Conservation (phyloP, 2,888 invertebrate species). For the Pyrochroa serraticornis region DNA sequence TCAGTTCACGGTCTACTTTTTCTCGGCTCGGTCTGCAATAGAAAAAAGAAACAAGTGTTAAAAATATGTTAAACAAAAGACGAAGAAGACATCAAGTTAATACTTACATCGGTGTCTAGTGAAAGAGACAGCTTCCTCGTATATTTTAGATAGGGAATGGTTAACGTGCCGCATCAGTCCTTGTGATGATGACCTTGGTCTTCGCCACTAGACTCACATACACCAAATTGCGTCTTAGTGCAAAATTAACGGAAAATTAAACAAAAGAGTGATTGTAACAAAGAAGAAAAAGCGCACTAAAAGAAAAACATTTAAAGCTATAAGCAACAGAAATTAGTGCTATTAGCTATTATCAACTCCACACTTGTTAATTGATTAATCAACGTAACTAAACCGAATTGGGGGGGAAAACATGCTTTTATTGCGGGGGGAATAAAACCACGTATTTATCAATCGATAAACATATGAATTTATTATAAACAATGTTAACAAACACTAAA, state of each 20-base stretch:
- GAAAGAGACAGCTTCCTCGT: background rate
- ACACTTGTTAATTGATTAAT: constrained; percentile 7
- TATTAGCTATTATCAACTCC: constrained; percentile 29
- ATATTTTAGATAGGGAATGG: background rate
- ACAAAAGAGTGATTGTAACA: background rate
- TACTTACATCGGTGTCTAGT: constrained; percentile 4
- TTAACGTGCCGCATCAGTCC: constrained; percentile 13
- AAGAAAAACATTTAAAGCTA: background rate
- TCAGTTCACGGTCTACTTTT: constrained; percentile 22
- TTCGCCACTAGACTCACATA: constrained; percentile 22
- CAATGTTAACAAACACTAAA: constrained; percentile 37
- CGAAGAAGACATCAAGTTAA: constrained; percentile 4
- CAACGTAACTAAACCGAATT: constrained; percentile 10
- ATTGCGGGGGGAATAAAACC: constrained; percentile 2
- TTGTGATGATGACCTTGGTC: background rate
- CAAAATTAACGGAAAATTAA: constrained; percentile 7
- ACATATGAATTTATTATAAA: constrained; percentile 41
- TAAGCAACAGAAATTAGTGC: constrained; percentile 1
- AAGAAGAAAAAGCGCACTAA: background rate
- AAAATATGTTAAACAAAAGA: background rate
- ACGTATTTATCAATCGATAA: constrained; percentile 27
- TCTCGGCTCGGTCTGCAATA: constrained; percentile 22
- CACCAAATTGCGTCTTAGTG: constrained; percentile 10
- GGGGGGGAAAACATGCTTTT: constrained; percentile 9
- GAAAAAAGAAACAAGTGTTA: background rate